A percentile compares a stretch with the other conserved stretches of the same genome.
Evolutionary conservation across 2,113 vertebrate genomes (phyloP).

Genomic region (Pungitius pungitius): DNA sequence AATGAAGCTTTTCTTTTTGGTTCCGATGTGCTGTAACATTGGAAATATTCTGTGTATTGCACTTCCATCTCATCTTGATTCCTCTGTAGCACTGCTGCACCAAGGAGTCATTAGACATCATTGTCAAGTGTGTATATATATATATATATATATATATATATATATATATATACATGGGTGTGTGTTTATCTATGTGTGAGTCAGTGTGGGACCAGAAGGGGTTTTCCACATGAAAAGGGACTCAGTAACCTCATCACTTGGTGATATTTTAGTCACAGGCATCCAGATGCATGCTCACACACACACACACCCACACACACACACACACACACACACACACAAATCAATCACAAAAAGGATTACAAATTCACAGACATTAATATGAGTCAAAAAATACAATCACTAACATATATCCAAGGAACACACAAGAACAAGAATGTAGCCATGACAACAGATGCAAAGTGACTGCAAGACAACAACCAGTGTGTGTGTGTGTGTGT

Average conservation of each 20-base stretch:
- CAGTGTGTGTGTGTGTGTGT: not conserved
- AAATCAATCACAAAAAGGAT: conserved; percentile 5
- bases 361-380: not conserved
- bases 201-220: conserved; percentile 73
- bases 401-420: not conserved
- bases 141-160: conserved; percentile 30
- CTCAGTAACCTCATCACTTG: conserved; percentile 67
- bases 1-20: not conserved
- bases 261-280: conserved; percentile 63
- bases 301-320: not conserved
- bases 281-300: conserved; percentile 32
- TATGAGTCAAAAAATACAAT: not conserved
- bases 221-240: conserved; percentile 69
- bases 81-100: conserved; percentile 26
- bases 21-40: not conserved
- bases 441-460: not conserved
- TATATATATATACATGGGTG: conserved; percentile 27
- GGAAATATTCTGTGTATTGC: not conserved
- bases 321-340: conserved; percentile 9
- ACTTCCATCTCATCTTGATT: conserved; percentile 22
- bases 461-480: not conserved
- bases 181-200: conserved; percentile 28
- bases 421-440: not conserved
- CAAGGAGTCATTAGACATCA: conserved; percentile 41
- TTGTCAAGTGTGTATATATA: conserved; percentile 34